A percentile compares a stretch with the other conserved stretches of the same genome.
Conservation (phyloP, 2,797 vertebrate genomes). For the Rhinogobio ventralis region DNA sequence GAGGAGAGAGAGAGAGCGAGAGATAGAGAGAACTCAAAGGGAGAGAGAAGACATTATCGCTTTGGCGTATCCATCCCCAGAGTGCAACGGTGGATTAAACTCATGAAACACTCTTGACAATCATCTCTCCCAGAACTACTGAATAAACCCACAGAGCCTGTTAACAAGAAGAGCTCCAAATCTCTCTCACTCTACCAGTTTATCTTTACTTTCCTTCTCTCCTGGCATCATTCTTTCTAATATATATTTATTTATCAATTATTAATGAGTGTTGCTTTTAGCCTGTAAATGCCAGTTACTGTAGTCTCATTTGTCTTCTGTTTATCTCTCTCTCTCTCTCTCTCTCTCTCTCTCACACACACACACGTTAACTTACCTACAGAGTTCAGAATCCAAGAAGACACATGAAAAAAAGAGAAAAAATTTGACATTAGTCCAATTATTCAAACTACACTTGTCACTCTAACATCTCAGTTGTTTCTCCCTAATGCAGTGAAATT, state of each 20-base stretch:
- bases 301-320: slow-evolving; percentile 16
- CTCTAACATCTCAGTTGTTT: background rate
- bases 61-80: slow-evolving; percentile 17
- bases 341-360: slow-evolving; percentile 20
- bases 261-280: slow-evolving; percentile 57
- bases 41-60: slow-evolving; percentile 17
- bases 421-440: background rate
- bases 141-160: slow-evolving; percentile 8
- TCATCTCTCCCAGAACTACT: slow-evolving; percentile 18
- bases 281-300: slow-evolving; percentile 43
- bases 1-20: background rate
- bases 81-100: slow-evolving; percentile 19
- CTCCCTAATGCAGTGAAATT: background rate
- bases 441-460: background rate
- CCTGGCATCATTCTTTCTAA: background rate
- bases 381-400: slow-evolving; percentile 10
- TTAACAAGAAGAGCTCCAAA: slow-evolving; percentile 20
- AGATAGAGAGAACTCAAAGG: slow-evolving; percentile 5
- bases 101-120: slow-evolving; percentile 28
- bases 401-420: slow-evolving; percentile 11
- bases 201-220: slow-evolving; percentile 8
- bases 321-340: background rate
- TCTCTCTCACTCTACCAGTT: slow-evolving; percentile 10
- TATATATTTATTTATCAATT: slow-evolving; percentile 46
- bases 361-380: slow-evolving; percentile 27